These are phyloP conservation scores for Aquatica leii DNA, from an alignment of 2,888 invertebrate species.

Conservation along the genomic window DNA sequence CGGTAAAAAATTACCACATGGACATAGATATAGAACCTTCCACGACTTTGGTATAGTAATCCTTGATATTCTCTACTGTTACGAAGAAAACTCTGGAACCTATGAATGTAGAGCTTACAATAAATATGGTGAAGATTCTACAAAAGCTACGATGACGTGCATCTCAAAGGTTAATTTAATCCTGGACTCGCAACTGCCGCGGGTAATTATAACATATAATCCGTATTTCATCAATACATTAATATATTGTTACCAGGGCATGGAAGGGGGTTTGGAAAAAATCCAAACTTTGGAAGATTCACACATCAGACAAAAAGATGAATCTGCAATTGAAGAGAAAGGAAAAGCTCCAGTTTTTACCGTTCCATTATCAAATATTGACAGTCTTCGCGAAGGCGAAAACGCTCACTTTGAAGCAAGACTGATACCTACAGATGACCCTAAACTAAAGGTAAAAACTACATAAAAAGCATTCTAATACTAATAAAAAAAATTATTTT, in stretches of 20 bases:
- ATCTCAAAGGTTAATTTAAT: conserved; percentile 89
- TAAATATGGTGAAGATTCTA: conserved; percentile 87
- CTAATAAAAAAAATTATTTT: no score
- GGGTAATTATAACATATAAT: conserved; percentile 64
- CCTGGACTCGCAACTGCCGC: conserved; percentile 91
- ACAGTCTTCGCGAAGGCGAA: conserved; percentile 88
- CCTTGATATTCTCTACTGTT: conserved; percentile 93
- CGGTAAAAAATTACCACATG: conserved; percentile 89
- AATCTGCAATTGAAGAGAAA: conserved; percentile 75
- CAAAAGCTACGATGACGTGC: conserved; percentile 85
- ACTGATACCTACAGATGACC: conserved; percentile 88
- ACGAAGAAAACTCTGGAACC: conserved; percentile 93
- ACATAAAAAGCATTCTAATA: no score
- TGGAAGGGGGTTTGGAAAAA: conserved; percentile 95
- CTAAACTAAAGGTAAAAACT: conserved; percentile 71
- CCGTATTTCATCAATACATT: no score
- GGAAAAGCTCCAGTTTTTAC: conserved; percentile 92
- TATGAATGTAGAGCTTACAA: conserved; percentile 95
- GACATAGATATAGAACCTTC: conserved; percentile 96
- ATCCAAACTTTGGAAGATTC: conserved; percentile 92
- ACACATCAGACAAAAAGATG: conserved; percentile 79
- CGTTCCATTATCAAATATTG: conserved; percentile 86
- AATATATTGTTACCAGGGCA: conserved; percentile 67
- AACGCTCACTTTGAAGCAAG: conserved; percentile 91
- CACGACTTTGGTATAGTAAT: conserved; percentile 98